Base-by-base conservation (phyloP, 2,113 vertebrate genomes). In the Genyomyrus donnyi region DNA sequence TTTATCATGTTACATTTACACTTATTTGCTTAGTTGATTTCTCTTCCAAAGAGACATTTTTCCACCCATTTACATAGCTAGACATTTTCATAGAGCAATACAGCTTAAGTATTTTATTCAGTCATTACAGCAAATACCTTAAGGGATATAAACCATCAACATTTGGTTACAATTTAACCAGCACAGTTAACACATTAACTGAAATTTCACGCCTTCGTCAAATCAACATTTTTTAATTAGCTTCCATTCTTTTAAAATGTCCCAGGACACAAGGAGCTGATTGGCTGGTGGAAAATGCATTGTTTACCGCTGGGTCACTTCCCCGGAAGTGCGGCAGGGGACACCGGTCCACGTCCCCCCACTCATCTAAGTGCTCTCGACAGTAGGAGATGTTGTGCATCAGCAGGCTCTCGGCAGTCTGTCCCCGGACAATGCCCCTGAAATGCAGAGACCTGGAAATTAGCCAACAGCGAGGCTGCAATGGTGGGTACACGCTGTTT, bases 301-400 rank as follows among this genome's bases (percentile, higher is more conserved):
- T 83, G 48, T 95, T 96, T 96, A 97, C 96, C 95, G 89, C 93
- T 50, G 96, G 96, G 91, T 94, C 93, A 88, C 95, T 97, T 90
- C 96, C 96, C 17, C 95, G 94, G 93, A 97, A 97, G 85, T 95
- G 93, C 2, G 96, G 96, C 85, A 94, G 48, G 0, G 96, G 96
- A 85, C 96, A 97, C 31, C 88, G 94, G 70, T 92, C 85, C 5
- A 53, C 0, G 0, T 92, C 91, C 87, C 94, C 93, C 96, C 96
- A 97, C 77, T 97, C 94, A 5, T 88, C 87, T 2, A 95, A 94
- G 90, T 42, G 95, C 89, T 96, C 94, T 90, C 94, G 96, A 27
- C 96, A 97, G 91, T 96, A 94, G 45, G 94, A 95, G 90, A 92
- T 85, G 5, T 96, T 97, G 93, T 97, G 96, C 10, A 93, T 88